These are phyloP conservation scores for Cecidostiba fungosa DNA, from an alignment of 2,888 invertebrate genomes.

Conservation along the genomic window DNA sequence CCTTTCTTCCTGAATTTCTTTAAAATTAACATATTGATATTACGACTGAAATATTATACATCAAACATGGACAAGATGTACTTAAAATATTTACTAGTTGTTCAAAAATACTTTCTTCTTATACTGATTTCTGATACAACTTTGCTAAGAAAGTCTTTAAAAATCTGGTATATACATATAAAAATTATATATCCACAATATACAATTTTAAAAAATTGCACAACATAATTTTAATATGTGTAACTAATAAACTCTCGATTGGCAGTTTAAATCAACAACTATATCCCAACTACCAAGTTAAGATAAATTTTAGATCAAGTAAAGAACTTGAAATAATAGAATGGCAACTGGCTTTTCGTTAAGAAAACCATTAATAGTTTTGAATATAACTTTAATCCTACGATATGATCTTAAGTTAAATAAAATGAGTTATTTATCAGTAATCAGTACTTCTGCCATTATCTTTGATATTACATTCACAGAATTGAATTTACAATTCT, in stretches of 20 bases:
- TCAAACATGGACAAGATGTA: slow-evolving; percentile 28
- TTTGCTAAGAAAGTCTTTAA: neutral
- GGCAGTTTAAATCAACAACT: neutral
- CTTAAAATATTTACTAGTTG: slow-evolving; percentile 26
- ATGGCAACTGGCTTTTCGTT: neutral
- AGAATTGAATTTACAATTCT: slow-evolving; percentile 24
- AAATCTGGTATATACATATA: slow-evolving; percentile 8
- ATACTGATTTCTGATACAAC: slow-evolving; percentile 48
- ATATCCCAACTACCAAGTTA: neutral
- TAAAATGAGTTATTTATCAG: slow-evolving; percentile 42
- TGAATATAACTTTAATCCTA: neutral
- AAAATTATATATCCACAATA: neutral
- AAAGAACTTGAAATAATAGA: slow-evolving; percentile 3
- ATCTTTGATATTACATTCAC: slow-evolving; percentile 30
- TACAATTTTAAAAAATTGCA: slow-evolving; percentile 21
- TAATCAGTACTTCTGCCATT: slow-evolving; percentile 55
- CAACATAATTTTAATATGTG: neutral
- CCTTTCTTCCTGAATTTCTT: slow-evolving; percentile 64
- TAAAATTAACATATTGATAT: slow-evolving; percentile 25
- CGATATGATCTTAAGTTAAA: slow-evolving; percentile 31
- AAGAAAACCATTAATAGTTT: neutral
- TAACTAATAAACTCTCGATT: neutral
- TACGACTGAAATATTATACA: slow-evolving; percentile 7
- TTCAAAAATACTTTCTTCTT: slow-evolving; percentile 14
- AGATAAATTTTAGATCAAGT: slow-evolving; percentile 9